A percentile compares a stretch with the other conserved stretches of the same genome.
Evolutionary conservation across 2,888 invertebrate species (phyloP).

Genomic region (Cephus nigrinus): DNA sequence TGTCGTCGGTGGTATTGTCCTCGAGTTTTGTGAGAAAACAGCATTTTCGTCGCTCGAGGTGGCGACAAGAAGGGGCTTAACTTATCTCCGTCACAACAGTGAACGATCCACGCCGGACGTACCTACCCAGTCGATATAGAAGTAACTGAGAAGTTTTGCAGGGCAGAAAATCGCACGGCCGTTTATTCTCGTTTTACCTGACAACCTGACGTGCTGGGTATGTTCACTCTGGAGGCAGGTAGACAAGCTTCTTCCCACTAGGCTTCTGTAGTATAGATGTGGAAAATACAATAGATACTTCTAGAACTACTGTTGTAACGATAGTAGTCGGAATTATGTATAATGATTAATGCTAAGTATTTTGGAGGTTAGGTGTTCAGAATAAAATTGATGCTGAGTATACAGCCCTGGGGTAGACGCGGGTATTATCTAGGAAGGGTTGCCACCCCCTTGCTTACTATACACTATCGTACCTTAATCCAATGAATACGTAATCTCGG

Average conservation of each 20-base stretch:
- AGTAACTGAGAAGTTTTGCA: not conserved
- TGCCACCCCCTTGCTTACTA: slow-evolving; percentile 25
- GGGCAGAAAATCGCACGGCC: not conserved
- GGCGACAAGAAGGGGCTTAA: slow-evolving; percentile 63
- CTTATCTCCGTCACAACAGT: slow-evolving; percentile 62
- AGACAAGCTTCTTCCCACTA: not conserved
- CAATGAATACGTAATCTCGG: slow-evolving; percentile 63
- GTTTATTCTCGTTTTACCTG: not conserved
- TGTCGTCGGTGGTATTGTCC: slow-evolving; percentile 56
- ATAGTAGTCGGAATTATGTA: not conserved
- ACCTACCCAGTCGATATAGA: not conserved
- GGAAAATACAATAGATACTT: not conserved
- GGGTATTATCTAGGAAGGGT: slow-evolving; percentile 28
- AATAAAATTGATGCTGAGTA: not conserved
- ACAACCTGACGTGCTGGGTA: not conserved
- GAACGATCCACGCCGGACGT: slow-evolving; percentile 18
- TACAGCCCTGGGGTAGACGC: not conserved
- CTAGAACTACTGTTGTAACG: not conserved
- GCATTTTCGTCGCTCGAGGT: slow-evolving; percentile 66
- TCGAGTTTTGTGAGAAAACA: slow-evolving; percentile 65
- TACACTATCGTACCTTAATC: slow-evolving; percentile 42
- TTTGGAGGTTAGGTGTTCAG: not conserved
- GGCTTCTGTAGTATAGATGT: not conserved
- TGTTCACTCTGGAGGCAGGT: not conserved
- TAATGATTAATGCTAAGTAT: not conserved